Conservation (phyloP, 2,797 vertebrate genomes). For the Petrocephalus sullivani region DNA sequence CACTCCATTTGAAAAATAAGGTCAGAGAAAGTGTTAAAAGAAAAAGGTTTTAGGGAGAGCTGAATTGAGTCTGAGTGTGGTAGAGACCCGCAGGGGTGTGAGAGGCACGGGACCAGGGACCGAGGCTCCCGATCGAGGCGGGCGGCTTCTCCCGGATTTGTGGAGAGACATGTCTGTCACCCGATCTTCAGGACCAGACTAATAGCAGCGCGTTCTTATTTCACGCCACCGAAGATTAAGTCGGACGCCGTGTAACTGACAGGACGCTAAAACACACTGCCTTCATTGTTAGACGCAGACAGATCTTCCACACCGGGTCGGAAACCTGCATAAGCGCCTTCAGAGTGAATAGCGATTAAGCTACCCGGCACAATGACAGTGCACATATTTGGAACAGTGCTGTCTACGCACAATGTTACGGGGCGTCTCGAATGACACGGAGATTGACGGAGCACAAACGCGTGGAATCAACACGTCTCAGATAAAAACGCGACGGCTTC, state of each 20-base stretch:
- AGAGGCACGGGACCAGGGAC: background rate
- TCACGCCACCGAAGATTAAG: background rate
- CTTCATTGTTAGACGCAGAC: constrained; percentile 13
- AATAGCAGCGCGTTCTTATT: background rate
- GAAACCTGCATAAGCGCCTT: background rate
- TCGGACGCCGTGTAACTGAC: background rate
- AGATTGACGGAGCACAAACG: background rate
- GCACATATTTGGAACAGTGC: background rate
- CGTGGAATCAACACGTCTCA: background rate
- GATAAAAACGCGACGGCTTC: background rate
- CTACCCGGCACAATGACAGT: background rate
- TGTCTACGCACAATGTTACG: background rate
- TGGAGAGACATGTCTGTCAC: background rate
- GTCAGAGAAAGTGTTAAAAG: background rate
- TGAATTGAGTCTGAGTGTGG: background rate
- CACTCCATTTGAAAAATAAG: background rate
- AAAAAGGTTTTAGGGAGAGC: background rate
- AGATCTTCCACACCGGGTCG: background rate
- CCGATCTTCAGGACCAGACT: background rate
- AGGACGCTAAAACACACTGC: background rate
- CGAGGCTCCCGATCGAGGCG: background rate
- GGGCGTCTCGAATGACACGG: background rate
- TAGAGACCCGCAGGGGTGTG: background rate
- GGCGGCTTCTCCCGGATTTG: background rate
- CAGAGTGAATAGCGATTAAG: background rate